phyloP scores from a whole-genome alignment of 2,113 vertebrate species.

The Daboia siamensis region DNA sequence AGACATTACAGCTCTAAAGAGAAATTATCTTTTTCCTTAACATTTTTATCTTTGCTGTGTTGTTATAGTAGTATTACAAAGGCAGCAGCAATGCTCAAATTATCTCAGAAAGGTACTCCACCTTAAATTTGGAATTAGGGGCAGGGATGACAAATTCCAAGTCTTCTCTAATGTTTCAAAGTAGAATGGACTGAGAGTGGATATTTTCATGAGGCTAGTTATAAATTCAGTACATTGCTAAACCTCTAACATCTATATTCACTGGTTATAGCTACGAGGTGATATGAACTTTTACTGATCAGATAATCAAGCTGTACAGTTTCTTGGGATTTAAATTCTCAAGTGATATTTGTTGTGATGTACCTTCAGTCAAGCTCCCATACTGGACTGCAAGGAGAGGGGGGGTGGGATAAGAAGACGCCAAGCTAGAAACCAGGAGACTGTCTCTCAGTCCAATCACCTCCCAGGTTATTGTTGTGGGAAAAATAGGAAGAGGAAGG shows the following conservation, averaged over 20 bases:
- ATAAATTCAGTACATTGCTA: neutral
- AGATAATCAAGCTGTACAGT: neutral
- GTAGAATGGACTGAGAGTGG: neutral
- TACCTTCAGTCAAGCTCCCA: neutral
- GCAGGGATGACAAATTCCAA: neutral
- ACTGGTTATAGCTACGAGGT: neutral
- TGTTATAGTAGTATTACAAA: neutral
- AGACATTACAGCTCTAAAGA: neutral
- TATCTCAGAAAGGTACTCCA: neutral
- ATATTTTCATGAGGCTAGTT: neutral
- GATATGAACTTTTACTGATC: neutral
- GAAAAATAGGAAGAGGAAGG: neutral
- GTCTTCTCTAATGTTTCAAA: neutral
- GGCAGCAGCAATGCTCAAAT: neutral
- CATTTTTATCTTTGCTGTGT: neutral
- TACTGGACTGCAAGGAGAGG: neutral
- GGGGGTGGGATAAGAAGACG: accelerated
- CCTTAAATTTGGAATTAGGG: neutral
- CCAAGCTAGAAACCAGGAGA: neutral
- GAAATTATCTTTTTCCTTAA: neutral
- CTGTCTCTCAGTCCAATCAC: neutral
- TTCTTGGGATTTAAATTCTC: neutral
- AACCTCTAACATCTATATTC: neutral
- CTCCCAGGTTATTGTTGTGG: neutral
- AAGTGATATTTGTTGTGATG: neutral